Conservation (phyloP, 2,113 vertebrate species). For the Dicrurus megarhynchus region DNA sequence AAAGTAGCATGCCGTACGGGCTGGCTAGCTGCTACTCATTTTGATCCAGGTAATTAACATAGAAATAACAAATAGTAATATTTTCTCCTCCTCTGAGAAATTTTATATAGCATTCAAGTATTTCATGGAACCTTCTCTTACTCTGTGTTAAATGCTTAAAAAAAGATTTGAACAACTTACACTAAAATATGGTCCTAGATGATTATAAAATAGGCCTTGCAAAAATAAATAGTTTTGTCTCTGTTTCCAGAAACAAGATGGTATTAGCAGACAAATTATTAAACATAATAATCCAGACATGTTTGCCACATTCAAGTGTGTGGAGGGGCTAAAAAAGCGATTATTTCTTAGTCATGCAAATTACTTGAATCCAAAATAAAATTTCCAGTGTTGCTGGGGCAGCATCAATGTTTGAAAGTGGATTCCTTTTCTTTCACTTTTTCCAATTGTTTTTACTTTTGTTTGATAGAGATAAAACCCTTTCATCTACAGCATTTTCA, state of each 20-base stretch:
- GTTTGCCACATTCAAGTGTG: not conserved
- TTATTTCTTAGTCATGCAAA: not conserved
- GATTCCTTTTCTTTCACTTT: not conserved
- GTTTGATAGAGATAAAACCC: not conserved
- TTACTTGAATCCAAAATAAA: not conserved
- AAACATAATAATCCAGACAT: not conserved
- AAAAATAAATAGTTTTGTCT: conserved; percentile 1
- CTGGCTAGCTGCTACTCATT: not conserved
- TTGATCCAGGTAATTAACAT: not conserved
- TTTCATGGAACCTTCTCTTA: not conserved
- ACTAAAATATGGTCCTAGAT: not conserved
- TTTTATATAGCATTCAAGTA: not conserved
- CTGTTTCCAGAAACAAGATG: not conserved
- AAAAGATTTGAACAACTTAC: not conserved
- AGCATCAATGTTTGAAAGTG: not conserved
- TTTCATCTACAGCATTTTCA: not conserved
- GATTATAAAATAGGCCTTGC: not conserved
- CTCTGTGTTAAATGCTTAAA: not conserved
- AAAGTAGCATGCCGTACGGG: not conserved
- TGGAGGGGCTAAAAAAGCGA: not conserved
- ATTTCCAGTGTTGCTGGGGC: not conserved
- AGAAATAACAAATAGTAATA: not conserved
- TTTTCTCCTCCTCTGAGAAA: not conserved
- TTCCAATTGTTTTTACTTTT: not conserved
- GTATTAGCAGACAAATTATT: not conserved